Conservation (phyloP, 1,140 invertebrate genomes). For the Tetragnatha versicolor region DNA sequence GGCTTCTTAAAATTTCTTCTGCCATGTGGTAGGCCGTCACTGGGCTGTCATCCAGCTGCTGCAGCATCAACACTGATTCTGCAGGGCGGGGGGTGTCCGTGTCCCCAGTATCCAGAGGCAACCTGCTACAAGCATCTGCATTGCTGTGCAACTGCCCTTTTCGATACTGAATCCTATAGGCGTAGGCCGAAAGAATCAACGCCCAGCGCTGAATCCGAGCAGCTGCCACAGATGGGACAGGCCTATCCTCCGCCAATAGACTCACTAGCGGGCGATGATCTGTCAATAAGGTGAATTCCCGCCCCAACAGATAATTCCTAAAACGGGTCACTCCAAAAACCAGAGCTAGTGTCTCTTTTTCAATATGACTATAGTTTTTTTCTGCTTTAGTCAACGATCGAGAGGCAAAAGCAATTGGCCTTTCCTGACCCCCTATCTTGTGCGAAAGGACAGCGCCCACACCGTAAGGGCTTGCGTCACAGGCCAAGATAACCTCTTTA, state of each 20-base stretch:
- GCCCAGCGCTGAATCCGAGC: slow-evolving; percentile 26
- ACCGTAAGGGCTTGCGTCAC: background rate
- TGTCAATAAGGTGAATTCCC: background rate
- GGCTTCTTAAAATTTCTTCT: background rate
- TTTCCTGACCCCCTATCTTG: background rate
- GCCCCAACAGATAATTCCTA: background rate
- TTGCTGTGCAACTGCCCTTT: slow-evolving; percentile 18
- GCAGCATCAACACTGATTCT: background rate
- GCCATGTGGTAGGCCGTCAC: background rate
- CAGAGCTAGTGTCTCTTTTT: background rate
- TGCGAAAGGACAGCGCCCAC: background rate
- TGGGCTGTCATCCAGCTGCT: background rate
- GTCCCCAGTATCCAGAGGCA: slow-evolving; percentile 1
- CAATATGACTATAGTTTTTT: background rate
- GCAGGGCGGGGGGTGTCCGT: background rate
- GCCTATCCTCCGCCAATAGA: background rate
- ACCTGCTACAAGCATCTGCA: slow-evolving; percentile 42
- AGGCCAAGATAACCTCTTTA: background rate
- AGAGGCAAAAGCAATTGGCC: background rate
- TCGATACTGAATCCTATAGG: slow-evolving; percentile 57
- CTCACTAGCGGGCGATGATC: background rate
- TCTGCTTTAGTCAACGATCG: background rate
- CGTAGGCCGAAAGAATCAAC: slow-evolving; percentile 53
- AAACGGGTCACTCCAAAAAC: background rate
- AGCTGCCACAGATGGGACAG: background rate